Evolutionary conservation across 2,113 vertebrate genomes (phyloP).

Genomic region (Orycteropus afer): DNA sequence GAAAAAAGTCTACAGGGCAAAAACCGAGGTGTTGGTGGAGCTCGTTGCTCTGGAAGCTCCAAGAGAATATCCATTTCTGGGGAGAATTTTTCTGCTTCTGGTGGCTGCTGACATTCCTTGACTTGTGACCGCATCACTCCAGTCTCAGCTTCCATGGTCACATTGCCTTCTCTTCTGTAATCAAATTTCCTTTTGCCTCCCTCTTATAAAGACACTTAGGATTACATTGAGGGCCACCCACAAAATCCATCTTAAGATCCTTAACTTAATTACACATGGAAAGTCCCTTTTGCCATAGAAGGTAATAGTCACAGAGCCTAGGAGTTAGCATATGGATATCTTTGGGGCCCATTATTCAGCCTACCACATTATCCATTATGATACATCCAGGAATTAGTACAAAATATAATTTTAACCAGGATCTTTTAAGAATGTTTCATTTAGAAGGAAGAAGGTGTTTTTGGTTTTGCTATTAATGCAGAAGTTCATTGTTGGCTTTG

Average conservation of each 20-base stretch:
- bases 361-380: neutral
- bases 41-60: neutral
- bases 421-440: neutral
- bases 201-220: neutral
- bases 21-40: neutral
- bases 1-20: neutral
- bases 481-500: neutral
- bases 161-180: neutral
- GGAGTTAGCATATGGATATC: neutral
- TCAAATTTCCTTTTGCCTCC: neutral
- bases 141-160: neutral
- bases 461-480: neutral
- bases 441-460: constrained; percentile 14
- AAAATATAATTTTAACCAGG: neutral
- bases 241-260: neutral
- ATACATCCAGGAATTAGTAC: neutral
- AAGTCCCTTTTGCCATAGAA: neutral
- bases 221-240: neutral
- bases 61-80: neutral
- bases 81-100: neutral
- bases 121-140: neutral
- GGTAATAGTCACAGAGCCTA: too few relatives aligned
- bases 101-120: neutral
- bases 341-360: neutral
- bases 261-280: neutral